These are phyloP conservation scores for Labeo calbasu DNA, from an alignment of 2,797 vertebrate genomes.

Conservation along the genomic window DNA sequence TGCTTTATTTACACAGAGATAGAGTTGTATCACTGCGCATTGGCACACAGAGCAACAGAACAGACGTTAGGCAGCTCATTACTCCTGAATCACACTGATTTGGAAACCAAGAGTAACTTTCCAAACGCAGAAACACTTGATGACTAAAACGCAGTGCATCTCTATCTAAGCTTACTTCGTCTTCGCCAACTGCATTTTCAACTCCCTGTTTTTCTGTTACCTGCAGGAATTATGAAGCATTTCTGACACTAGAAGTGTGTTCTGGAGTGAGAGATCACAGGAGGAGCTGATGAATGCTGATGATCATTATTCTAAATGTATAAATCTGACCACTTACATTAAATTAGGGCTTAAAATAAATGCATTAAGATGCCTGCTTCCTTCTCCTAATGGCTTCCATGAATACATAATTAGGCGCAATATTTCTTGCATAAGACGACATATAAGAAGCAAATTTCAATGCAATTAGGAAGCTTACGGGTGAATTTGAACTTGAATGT, in stretches of 20 bases:
- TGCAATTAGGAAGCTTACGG: conserved; percentile 36
- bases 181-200: neutral
- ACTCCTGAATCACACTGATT: conserved; percentile 39
- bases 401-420: conserved; percentile 60
- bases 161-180: conserved; percentile 16
- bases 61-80: conserved; percentile 43
- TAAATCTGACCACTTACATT: conserved; percentile 74
- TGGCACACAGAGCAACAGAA: conserved; percentile 35
- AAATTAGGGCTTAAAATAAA: conserved; percentile 70
- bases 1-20: conserved; percentile 38
- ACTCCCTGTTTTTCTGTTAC: conserved; percentile 9
- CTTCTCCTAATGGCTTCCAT: conserved; percentile 50
- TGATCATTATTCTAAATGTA: conserved; percentile 74
- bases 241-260: conserved; percentile 43
- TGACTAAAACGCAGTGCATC: conserved; percentile 24
- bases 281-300: conserved; percentile 62
- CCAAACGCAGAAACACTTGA: neutral
- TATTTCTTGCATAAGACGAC: conserved; percentile 45
- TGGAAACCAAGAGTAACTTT: conserved; percentile 27
- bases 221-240: conserved; percentile 19
- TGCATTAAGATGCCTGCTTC: conserved; percentile 62
- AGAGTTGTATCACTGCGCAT: conserved; percentile 15
- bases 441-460: conserved; percentile 66
- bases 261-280: conserved; percentile 42
- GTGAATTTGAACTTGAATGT: conserved; percentile 38